Percentiles rank a stretch among this genome's conserved stretches.
Conservation (phyloP, 1,140 invertebrate genomes). For the Ganaspis sp. region DNA sequence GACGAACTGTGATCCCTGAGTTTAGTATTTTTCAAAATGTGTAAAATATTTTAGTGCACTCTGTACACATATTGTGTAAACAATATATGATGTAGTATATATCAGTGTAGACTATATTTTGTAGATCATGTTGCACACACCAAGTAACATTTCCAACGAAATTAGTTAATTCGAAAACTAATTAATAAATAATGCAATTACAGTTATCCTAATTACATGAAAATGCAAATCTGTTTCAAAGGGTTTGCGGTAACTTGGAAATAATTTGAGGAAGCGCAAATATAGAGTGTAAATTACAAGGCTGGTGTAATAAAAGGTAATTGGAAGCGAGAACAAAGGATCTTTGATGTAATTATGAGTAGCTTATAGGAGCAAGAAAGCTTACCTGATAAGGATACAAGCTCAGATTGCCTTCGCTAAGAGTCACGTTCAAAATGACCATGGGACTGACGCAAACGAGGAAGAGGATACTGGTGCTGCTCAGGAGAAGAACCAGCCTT, state of each 20-base stretch:
- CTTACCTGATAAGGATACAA: conserved; percentile 81
- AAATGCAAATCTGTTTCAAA: too few relatives aligned
- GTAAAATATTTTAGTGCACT: too few relatives aligned
- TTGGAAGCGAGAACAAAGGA: not conserved
- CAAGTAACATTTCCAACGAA: not conserved
- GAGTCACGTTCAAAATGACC: conserved; percentile 84
- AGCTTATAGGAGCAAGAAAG: conserved; percentile 21
- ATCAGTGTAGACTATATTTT: too few relatives aligned
- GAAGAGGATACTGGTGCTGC: conserved; percentile 85
- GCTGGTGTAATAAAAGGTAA: too few relatives aligned
- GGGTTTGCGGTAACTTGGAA: too few relatives aligned
- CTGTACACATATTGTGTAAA: not conserved
- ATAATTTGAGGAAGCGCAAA: not conserved
- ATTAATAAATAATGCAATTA: too few relatives aligned
- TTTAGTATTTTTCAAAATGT: too few relatives aligned
- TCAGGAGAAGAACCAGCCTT: conserved; percentile 82
- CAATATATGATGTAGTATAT: too few relatives aligned
- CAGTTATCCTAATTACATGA: too few relatives aligned
- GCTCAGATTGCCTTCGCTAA: conserved; percentile 80
- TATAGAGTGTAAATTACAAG: too few relatives aligned
- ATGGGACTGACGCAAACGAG: conserved; percentile 86
- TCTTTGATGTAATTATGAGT: not conserved
- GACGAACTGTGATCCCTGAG: too few relatives aligned
- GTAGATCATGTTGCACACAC: too few relatives aligned
- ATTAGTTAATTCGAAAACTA: not conserved